These are phyloP conservation scores for Geotrupes spiniger DNA, from an alignment of 2,888 invertebrate genomes.

Conservation along the genomic window DNA sequence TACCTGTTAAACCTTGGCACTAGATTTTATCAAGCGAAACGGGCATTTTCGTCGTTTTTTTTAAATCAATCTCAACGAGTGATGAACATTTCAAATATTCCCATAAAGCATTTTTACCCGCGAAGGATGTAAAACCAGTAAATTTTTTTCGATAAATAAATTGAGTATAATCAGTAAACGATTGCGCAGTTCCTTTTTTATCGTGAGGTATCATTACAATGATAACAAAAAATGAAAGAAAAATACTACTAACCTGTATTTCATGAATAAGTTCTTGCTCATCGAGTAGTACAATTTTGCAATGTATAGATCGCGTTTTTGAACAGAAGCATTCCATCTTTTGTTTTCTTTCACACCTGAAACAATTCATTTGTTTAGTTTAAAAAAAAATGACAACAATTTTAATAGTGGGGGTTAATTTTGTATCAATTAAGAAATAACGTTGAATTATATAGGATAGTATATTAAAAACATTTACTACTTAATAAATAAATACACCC, in stretches of 20 bases:
- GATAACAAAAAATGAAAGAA: neutral
- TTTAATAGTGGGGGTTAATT: too few species aligned
- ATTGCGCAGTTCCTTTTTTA: neutral
- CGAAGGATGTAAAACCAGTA: neutral
- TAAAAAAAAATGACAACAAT: slow-evolving; percentile 5
- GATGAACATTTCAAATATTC: too few species aligned
- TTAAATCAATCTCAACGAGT: too few species aligned
- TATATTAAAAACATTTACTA: too few species aligned
- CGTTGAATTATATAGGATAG: too few species aligned
- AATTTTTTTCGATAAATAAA: slow-evolving; percentile 1
- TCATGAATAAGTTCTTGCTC: slow-evolving; percentile 88
- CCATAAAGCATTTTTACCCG: too few species aligned
- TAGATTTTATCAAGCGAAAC: too few species aligned
- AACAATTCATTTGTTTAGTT: slow-evolving; percentile 4
- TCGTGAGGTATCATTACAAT: slow-evolving; percentile 1
- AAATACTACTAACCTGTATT: slow-evolving; percentile 66
- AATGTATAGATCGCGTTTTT: slow-evolving; percentile 48
- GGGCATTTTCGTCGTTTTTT: too few species aligned
- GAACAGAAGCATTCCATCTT: slow-evolving; percentile 48
- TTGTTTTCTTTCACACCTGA: slow-evolving; percentile 12
- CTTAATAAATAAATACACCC: too few species aligned
- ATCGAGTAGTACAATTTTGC: slow-evolving; percentile 85
- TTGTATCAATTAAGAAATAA: too few species aligned
- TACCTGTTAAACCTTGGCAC: too few species aligned
- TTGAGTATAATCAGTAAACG: neutral